Conservation (phyloP, 2,113 vertebrate species). For the Halcyon senegalensis region DNA sequence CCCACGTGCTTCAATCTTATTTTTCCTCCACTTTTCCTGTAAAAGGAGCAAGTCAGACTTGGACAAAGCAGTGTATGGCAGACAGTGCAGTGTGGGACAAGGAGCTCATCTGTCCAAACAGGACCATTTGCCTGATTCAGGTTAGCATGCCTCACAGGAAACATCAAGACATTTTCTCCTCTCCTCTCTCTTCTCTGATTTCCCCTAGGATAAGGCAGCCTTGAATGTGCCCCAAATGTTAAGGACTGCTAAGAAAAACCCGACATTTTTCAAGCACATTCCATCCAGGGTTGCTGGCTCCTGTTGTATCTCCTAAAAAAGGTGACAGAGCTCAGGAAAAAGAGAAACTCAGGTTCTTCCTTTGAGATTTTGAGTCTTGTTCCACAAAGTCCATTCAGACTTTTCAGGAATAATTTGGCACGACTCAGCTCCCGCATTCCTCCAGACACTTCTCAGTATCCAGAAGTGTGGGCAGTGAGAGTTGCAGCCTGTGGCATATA, state of each 20-base stretch:
- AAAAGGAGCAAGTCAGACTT: background rate
- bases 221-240: background rate
- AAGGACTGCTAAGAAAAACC: background rate
- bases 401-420: conserved; percentile 41
- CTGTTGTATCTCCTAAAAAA: background rate
- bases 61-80: background rate
- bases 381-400: conserved; percentile 36
- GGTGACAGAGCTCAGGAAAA: background rate
- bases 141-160: background rate
- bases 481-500: conserved; percentile 5
- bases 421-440: conserved; percentile 9
- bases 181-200: background rate
- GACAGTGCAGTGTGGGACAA: background rate
- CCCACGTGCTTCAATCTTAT: conserved; percentile 59
- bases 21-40: conserved; percentile 56
- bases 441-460: conserved; percentile 24
- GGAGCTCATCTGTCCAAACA: background rate
- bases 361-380: background rate
- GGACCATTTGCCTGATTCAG: background rate
- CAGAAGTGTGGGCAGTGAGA: conserved; percentile 38
- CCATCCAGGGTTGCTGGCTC: background rate
- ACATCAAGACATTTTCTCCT: background rate
- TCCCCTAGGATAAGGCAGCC: background rate
- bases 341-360: background rate
- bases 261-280: background rate